phyloP scores from a whole-genome alignment of 2,113 vertebrate species.

The Circaetus cinerascens region DNA sequence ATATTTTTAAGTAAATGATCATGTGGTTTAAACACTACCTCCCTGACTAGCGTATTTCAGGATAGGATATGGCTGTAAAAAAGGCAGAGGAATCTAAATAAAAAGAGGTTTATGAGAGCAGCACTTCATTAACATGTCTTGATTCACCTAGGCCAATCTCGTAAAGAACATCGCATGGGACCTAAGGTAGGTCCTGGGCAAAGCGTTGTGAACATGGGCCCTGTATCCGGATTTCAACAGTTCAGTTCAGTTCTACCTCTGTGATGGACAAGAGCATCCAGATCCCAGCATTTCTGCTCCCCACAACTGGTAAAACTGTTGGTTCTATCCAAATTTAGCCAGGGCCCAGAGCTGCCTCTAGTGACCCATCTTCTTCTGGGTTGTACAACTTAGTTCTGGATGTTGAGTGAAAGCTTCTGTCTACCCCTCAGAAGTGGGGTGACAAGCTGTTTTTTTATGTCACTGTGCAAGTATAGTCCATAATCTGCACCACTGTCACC shows the following conservation, averaged over 20 bases:
- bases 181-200: not conserved
- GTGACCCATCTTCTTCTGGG: not conserved
- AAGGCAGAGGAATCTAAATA: not conserved
- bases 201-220: not conserved
- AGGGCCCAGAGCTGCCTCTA: not conserved
- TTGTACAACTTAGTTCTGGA: not conserved
- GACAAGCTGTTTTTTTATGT: not conserved
- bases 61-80: not conserved
- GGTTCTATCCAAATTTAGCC: not conserved
- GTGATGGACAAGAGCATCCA: not conserved
- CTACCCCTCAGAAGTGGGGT: not conserved
- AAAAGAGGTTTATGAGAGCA: not conserved
- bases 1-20: not conserved
- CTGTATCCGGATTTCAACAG: not conserved
- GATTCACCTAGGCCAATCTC: not conserved
- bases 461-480: not conserved
- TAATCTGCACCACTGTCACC: not conserved
- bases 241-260: not conserved
- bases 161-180: fast-evolving
- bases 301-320: not conserved
- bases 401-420: not conserved
- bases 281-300: not conserved
- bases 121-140: not conserved
- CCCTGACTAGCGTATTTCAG: not conserved
- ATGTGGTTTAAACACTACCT: not conserved